Base-by-base conservation (phyloP, 2,113 vertebrate species). In the Eublepharis macularius region DNA sequence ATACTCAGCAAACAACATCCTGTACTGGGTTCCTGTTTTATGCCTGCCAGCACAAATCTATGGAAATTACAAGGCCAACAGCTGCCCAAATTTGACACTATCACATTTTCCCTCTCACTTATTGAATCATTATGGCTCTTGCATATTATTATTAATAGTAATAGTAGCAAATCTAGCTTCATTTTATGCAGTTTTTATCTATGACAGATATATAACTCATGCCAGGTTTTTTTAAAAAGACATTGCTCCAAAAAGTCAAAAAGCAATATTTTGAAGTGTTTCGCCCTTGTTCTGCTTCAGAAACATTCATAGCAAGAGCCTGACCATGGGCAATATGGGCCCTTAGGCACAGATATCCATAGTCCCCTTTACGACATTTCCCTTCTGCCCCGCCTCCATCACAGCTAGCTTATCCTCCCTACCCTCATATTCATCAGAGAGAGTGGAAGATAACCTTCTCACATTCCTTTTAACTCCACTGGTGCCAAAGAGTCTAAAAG, bases 91-190 rank as follows among this genome's bases (percentile, higher is more conserved):
- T 2, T 13, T 78, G 6, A 0, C 26, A 66, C 66, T 43, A 49
- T 12, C 13, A 29, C 45, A 45, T 63, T 65, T 54, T 49, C 1
- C 19, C 9, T 36, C n/a, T 2, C 29, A 75, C 32, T 47, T 49
- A 83, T 57, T 57, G 7, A 54, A 57, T 49, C 49, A 57, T 36
- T 36, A 54, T 29, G 54, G 76, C 11, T 60, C 5, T 21, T 36
- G 24, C 6, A n/a, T 32, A 45, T 36, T 80, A n/a, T 66, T 65
- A 43, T 17, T 83, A 39, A 39, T 32, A 70, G 51, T 83, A 80
- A 3, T 1, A 0, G 0, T 0, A 9, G 2, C 26, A 87, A 82
- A 47, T 1, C 8, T 57, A n/a, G 0, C 32, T 75, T 75, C 39
- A 47, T 60, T 75, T 65, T 19, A 76, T 65, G 24, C 21, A 32